Base-by-base conservation (phyloP, 2,113 vertebrate species). In the Macroglossus sobrinus region DNA sequence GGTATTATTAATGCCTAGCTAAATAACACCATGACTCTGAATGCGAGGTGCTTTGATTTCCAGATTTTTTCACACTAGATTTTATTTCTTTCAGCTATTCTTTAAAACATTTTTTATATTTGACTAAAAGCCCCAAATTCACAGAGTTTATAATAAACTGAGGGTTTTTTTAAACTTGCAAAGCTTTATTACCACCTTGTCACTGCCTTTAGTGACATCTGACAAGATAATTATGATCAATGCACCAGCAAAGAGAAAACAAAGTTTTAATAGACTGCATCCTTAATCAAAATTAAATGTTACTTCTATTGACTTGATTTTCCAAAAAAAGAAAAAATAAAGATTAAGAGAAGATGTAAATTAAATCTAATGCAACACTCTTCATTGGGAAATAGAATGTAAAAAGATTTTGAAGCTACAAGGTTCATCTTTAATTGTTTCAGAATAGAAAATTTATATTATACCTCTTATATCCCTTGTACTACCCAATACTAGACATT, bases 151-250 rank as follows among this genome's bases (percentile, higher is more conserved):
- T 79, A 96, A 74, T 68, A 72, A 87, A 91, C 30, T 94, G 87
- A 91, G 35, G 19, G 92, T 97, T 61, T 61, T 72, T 95, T 97
- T 72, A 95, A 93, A 95, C 63, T 95, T 69, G 63, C 43, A 88
- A 98, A 94, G 61, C 79, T 98, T 98, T 92, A 84, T 95, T 96
- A 87, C 80, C 87, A 94, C 82, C 96, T 87, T 93, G 93, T 91
- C 81, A 86, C 26, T 97, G 93, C 24, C 79, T 90, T 35, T 85
- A 69, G 92, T 98, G 95, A 92, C 97, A 98, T 95, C 89, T 98
- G 98, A 98, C 96, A 97, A 97, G 96, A 98, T 97, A 98, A 98
- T 97, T 98, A 97, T 96, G 96, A 98, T 94, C 93, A 97, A 96
- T 96, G 84, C 81, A 97, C 9, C 0, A 97, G 76, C 80, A 96